Base-by-base conservation (phyloP, 2,888 invertebrate species). In the Chrysopilus asiliformis region DNA sequence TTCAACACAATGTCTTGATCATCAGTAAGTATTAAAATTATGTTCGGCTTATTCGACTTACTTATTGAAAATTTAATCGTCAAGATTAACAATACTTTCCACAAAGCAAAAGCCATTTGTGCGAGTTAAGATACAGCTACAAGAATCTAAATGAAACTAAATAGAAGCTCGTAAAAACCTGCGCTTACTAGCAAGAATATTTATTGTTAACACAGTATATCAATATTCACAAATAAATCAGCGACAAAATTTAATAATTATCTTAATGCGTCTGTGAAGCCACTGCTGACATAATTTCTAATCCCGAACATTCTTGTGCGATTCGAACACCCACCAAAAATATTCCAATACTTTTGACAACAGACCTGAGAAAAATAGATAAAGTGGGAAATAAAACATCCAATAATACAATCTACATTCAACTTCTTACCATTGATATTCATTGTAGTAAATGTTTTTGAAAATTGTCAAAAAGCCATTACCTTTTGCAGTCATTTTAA, bases 1-100 rank as follows among this genome's bases (percentile, higher is more conserved):
- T 79, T 75, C 32, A 90, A 61, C n/a, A 71, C 63, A 3, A 73
- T 64, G 67, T 90, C 90, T 59, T 89, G 86, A 64, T 90, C 90
- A 57, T 91, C 90, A 0, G 83, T 84, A 34, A 90, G 52, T 46
- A 90, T 67, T 25, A 89, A 53, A 30, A 90, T 67, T 53, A 90
- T 76, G 63, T 89, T 90, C 18, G 81, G 77, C 22, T 41, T 16
- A 9, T 5, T 31, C 4, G 31, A 16, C 6, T 25, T 18, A 2
- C 19, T 26, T 26, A 15, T 14, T 8, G n/a, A 8, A n/a, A n/a
- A n/a, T n/a, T n/a, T n/a, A n/a, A n/a, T n/a, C 7, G 9, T 19
- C 24, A 24, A 16, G 24, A 12, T 13, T 10, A 29, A 5, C 2
- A 22, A 13, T 7, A 15, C 8, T 18, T 20, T 12, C 28, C 28